These are phyloP conservation scores for Ctenomys sociabilis DNA, from an alignment of 2,113 vertebrate genomes.

Conservation along the genomic window DNA sequence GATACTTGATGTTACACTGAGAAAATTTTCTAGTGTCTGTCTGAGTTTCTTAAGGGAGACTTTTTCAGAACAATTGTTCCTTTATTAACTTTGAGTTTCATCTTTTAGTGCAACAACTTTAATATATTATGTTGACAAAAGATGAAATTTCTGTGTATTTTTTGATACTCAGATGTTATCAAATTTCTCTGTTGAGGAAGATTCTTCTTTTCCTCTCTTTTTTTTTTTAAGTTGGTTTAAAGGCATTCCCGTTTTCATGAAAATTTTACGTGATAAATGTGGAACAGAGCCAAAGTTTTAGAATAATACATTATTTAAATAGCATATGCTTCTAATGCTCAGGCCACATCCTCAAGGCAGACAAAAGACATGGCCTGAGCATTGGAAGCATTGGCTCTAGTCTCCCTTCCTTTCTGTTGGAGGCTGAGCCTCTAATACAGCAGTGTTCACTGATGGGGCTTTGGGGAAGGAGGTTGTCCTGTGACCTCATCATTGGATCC, in stretches of 20 bases:
- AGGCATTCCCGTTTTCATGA: background rate
- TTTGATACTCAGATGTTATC: background rate
- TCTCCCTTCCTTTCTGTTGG: background rate
- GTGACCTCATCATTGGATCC: background rate
- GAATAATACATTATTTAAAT: background rate
- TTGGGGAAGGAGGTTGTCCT: background rate
- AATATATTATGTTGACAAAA: background rate
- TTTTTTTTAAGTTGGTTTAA: background rate
- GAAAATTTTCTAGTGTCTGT: background rate
- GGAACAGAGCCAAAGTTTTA: background rate
- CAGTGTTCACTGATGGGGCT: background rate
- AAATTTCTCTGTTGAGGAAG: background rate
- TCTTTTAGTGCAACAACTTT: background rate
- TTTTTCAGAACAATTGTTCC: background rate
- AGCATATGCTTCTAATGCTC: background rate
- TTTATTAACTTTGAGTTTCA: background rate
- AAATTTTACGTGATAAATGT: background rate
- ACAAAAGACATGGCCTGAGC: background rate
- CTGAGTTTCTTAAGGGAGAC: background rate
- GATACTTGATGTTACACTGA: background rate
- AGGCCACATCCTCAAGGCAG: background rate
- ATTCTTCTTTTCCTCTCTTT: no score
- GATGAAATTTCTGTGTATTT: background rate
- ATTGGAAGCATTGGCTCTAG: background rate
- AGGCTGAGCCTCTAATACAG: background rate